Conservation (phyloP, 2,888 invertebrate genomes). For the Pterobdella sp. region DNA sequence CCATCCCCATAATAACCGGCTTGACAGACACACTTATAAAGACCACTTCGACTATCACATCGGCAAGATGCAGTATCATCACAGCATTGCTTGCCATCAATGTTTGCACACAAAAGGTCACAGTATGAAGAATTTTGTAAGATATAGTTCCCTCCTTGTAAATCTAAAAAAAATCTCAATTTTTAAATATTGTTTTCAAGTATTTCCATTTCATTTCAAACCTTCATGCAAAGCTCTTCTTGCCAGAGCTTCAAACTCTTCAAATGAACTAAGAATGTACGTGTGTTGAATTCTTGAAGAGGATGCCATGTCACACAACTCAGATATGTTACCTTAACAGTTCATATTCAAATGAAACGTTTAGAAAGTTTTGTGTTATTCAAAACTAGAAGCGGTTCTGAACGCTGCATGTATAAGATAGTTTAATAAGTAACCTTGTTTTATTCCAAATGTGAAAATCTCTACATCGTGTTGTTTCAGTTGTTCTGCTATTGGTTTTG, state of each 20-base stretch:
- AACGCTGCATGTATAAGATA: background rate
- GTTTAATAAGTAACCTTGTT: constrained; percentile 36
- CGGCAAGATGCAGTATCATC: constrained; percentile 59
- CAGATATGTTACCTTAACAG: constrained; percentile 54
- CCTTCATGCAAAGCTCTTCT: constrained; percentile 63
- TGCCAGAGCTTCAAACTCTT: constrained; percentile 64
- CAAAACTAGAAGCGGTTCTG: background rate
- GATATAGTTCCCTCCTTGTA: constrained; percentile 59
- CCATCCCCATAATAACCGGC: constrained; percentile 63
- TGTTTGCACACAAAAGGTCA: constrained; percentile 55
- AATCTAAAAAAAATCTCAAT: constrained; percentile 53
- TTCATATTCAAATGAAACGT: constrained; percentile 44
- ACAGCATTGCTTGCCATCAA: constrained; percentile 55
- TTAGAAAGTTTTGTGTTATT: background rate
- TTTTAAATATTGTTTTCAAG: background rate
- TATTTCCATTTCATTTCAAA: constrained; percentile 40
- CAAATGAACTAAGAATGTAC: constrained; percentile 62
- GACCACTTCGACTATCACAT: constrained; percentile 63
- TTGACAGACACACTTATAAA: constrained; percentile 63
- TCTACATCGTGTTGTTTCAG: constrained; percentile 53
- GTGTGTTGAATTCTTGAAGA: constrained; percentile 60
- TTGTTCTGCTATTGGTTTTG: constrained; percentile 58
- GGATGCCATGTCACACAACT: constrained; percentile 60
- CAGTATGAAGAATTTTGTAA: constrained; percentile 54
- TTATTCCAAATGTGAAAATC: constrained; percentile 58